Evolutionary conservation across 2,797 vertebrate species (phyloP), one percentile per base, ranked within the genome.

Genomic region (Botia kubotai): DNA sequence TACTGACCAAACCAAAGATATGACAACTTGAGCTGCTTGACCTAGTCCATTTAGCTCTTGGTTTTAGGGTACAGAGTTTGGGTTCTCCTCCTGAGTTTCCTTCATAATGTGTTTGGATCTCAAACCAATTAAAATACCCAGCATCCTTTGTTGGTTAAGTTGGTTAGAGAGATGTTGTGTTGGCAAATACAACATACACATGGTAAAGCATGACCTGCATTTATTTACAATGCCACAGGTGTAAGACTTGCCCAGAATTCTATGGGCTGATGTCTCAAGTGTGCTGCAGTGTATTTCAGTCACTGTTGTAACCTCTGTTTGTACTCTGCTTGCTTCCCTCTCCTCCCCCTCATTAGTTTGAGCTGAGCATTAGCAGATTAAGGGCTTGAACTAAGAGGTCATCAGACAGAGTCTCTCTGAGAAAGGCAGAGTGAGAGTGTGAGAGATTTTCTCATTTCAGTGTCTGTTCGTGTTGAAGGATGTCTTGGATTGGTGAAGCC

Each of bases 341-440:
- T 63, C 63, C 17, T 23, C 75, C 60, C 16, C 65, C 90, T 90
- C 89, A 70, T 92, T 93, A 93, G 92, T 94, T 94, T 94, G 93
- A 93, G 92, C 92, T 87, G 87, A 85, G 91, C 92, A 93, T 94
- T 94, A 94, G 91, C 92, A 93, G 93, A 94, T 93, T 92, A 94
- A 91, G 90, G 90, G 92, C 92, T 93, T 90, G 89, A 91, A 90
- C 92, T 94, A 93, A 91, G 91, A 93, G 93, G 93, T 93, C 92
- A 93, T 92, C 91, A 91, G 90, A 91, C 89, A 88, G 83, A 83
- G 84, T 89, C 90, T 89, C 48, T 21, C 60, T 43, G 33, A 21
- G 67, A 77, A 75, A 68, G 21, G 81, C 86, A 83, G 70, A 83
- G 78, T 29, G 73, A 57, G 52, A 46, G 63, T 68, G 65, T 43